A percentile compares a stretch with the other conserved stretches of the same genome.
These are phyloP conservation scores for Ectemnius cavifrons DNA, from an alignment of 2,888 invertebrate genomes.

Conservation along the genomic window DNA sequence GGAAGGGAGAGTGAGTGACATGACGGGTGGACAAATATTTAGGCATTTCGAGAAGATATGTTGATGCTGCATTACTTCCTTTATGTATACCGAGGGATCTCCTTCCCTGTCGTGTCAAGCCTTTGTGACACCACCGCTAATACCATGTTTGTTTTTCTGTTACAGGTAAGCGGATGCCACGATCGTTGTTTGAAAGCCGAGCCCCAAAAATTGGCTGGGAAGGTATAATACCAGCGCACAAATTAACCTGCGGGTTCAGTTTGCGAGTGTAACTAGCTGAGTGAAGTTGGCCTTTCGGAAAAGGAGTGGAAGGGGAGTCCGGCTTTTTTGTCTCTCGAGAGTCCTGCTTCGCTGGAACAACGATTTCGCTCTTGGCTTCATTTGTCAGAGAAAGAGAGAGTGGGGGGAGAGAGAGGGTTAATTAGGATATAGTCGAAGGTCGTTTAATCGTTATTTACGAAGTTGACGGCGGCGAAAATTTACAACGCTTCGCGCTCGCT, in stretches of 20 bases:
- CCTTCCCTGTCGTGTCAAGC: background rate
- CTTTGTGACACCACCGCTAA: constrained; percentile 41
- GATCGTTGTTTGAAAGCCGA: too few species aligned
- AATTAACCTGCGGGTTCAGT: too few species aligned
- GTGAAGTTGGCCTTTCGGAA: too few species aligned
- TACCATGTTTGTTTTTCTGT: constrained; percentile 58
- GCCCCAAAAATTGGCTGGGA: too few species aligned
- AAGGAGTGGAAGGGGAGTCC: too few species aligned
- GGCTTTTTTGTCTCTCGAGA: too few species aligned
- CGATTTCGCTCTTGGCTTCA: too few species aligned
- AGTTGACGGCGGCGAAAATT: constrained; percentile 3
- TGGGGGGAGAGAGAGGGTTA: constrained; percentile 2
- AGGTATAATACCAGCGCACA: too few species aligned
- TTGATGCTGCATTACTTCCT: constrained; percentile 43
- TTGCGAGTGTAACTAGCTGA: too few species aligned
- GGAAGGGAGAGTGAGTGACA: constrained; percentile 35
- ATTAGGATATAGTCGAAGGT: background rate
- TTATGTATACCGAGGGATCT: constrained; percentile 6
- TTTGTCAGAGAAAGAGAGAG: background rate
- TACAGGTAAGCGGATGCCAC: constrained; percentile 65
- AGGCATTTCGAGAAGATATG: constrained; percentile 58
- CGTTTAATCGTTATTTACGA: constrained; percentile 1
- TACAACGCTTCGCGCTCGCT: background rate
- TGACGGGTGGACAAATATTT: constrained; percentile 71
- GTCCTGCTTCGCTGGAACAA: too few species aligned